Conservation (phyloP, 2,113 vertebrate species). For the Orientallactaga bullata region DNA sequence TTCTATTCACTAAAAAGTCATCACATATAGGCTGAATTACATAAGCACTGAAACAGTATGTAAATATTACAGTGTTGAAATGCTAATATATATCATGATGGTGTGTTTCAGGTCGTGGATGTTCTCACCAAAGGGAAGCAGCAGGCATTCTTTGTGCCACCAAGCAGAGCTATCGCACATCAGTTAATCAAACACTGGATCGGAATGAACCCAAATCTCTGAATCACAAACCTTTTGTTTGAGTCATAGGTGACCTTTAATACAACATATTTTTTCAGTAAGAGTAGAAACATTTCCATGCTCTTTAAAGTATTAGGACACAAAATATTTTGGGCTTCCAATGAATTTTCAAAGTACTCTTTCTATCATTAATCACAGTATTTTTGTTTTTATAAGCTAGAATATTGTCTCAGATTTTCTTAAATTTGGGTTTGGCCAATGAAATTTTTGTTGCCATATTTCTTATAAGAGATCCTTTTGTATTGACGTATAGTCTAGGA, state of each 20-base stretch:
- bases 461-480: slow-evolving; percentile 33
- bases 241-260: slow-evolving; percentile 51
- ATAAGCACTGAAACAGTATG: not conserved
- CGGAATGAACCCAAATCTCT: slow-evolving; percentile 92
- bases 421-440: not conserved
- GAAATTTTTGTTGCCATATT: slow-evolving; percentile 29
- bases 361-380: slow-evolving; percentile 53
- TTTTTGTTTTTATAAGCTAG: slow-evolving; percentile 37
- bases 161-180: slow-evolving; percentile 93
- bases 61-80: slow-evolving; percentile 20
- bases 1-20: slow-evolving; percentile 12
- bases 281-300: slow-evolving; percentile 47
- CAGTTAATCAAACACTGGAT: slow-evolving; percentile 96
- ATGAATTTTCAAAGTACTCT: slow-evolving; percentile 39
- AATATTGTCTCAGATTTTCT: not conserved
- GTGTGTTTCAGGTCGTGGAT: slow-evolving; percentile 89
- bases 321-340: not conserved
- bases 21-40: not conserved
- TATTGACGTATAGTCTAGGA: slow-evolving; percentile 15
- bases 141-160: slow-evolving; percentile 89
- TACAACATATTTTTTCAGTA: slow-evolving; percentile 38
- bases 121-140: slow-evolving; percentile 88
- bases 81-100: slow-evolving; percentile 55
- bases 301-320: not conserved
- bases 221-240: slow-evolving; percentile 67